These are phyloP conservation scores for Oreamnos americanus DNA, from an alignment of 2,113 vertebrate species.

Conservation along the genomic window DNA sequence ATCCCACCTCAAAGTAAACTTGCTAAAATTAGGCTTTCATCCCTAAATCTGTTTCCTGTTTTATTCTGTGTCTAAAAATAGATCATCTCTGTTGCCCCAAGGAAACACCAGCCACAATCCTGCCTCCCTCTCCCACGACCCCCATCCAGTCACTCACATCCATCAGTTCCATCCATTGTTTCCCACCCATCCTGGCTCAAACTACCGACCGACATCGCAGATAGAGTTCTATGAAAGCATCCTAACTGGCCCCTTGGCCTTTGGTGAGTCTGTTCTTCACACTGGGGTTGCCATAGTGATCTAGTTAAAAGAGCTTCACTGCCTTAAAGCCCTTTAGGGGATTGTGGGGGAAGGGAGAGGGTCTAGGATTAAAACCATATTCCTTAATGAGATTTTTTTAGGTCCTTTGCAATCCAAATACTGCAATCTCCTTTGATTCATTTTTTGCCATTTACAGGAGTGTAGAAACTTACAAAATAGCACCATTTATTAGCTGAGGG, in stretches of 20 bases:
- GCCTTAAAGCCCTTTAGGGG: not conserved
- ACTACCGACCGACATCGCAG: not conserved
- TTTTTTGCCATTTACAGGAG: not conserved
- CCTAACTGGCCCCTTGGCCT: not conserved
- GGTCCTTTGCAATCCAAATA: not conserved
- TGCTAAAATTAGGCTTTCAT: not conserved
- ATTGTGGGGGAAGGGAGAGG: not conserved
- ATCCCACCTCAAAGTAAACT: not conserved
- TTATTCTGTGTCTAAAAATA: not conserved
- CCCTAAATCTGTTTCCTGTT: not conserved
- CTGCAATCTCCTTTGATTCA: not conserved
- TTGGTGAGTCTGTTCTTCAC: not conserved
- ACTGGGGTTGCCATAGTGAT: not conserved
- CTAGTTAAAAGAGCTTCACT: not conserved
- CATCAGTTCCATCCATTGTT: not conserved
- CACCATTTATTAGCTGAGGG: not conserved
- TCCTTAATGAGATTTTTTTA: not conserved
- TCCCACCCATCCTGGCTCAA: not conserved
- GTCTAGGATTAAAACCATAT: not conserved
- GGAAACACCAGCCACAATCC: not conserved
- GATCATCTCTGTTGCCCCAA: not conserved
- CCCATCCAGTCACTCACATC: not conserved
- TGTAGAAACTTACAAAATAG: not conserved
- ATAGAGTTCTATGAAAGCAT: not conserved
- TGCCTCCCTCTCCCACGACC: not conserved